Base-by-base conservation (phyloP, 2,113 vertebrate genomes). In the Acanthisitta chloris region DNA sequence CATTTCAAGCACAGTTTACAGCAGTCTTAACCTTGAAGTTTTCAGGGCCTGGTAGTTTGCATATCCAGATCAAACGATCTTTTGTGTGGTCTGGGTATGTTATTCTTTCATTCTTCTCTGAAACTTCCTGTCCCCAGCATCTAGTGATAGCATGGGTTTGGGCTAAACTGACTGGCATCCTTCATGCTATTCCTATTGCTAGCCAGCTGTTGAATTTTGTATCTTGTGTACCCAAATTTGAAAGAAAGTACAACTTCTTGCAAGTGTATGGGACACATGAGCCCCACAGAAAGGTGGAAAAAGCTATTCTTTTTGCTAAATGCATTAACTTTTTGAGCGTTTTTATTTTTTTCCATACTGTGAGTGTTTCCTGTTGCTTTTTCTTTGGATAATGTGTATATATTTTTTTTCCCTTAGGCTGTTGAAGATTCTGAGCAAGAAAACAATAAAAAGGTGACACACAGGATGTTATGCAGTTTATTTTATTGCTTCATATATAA, bases 371-470 rank as follows among this genome's bases (percentile, higher is more conserved):
- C 36, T 88, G 12, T 72, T 97, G 46, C 57, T 86, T 93, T 93
- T 96, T 96, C 91, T 83, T 95, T 93, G 96, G 92, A 81, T 96
- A 97, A 97, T 98, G 86, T 97, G 69, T 97, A 96, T 95, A 76
- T 98, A 96, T 98, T 95, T 97, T 96, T 76, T 97, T 97, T 95
- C 91, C 94, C 95, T 81, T 97, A 99, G 99, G 98, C 97, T 86
- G 96, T 98, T 84, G 99, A 99, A 91, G 99, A 99, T 97, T 97
- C 99, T 66, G 99, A 99, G 91, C 98, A 98, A 97, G 99, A 99
- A 97, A 99, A 98, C 96, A 99, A 98, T 97, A 99, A 99, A 97
- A 99, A 99, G 99, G 99, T 98, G 97, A 98, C 79, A 96, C 92
- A 88, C 14, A 94, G 91, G 93, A 97, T 97, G 83, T 90, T 81